Evolutionary conservation across 2,888 invertebrate species (phyloP), one percentile per base, ranked within the genome.

Genomic region (Stegophylla sp.): DNA sequence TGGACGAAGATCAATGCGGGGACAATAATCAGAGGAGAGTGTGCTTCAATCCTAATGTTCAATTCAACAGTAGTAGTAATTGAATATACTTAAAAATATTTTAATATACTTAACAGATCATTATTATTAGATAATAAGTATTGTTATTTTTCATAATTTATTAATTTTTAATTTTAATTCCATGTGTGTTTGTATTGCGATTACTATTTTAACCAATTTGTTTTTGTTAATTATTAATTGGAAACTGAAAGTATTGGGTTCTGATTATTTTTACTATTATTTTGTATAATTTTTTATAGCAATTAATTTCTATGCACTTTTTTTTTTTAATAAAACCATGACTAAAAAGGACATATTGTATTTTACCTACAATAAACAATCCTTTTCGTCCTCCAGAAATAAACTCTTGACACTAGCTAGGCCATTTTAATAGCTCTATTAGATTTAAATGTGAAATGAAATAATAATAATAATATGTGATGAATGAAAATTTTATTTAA

Each of bases 1-100:
- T 79, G 41, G 61, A 79, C 15, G 79, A 48, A 34, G 74, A 64
- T 63, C 73, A 26, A 26, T 10, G 10, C 2, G 69, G 12, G 15
- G 79, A 79, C 23, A 61, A 69, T 61, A 61, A 69, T 61, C 61
- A 61, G 4, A 79, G 26, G 63, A 79, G 51, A 79, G 71, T 79
- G 10, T 71, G 79, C 28, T 79, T 79, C 5, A 69, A 63, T 63
- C 67, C 69, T 51, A 51, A 71, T 71, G 41, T 79, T 20, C 71
- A 79, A 51, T 69, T 63, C 1, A 71, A 79, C 4, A 71, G 26
- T 26, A 79, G 41, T 61, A 63, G 20, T 7, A 13, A n/a, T 48
- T 45, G 26, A 34, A 34, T 34, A 7, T 34, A 7, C 7, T 34
- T 34, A 34, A 34, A 5, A 7, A 5, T 34, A 34, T 61, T 61